Conservation (phyloP, 2,113 vertebrate species). For the Istiophorus platypterus region DNA sequence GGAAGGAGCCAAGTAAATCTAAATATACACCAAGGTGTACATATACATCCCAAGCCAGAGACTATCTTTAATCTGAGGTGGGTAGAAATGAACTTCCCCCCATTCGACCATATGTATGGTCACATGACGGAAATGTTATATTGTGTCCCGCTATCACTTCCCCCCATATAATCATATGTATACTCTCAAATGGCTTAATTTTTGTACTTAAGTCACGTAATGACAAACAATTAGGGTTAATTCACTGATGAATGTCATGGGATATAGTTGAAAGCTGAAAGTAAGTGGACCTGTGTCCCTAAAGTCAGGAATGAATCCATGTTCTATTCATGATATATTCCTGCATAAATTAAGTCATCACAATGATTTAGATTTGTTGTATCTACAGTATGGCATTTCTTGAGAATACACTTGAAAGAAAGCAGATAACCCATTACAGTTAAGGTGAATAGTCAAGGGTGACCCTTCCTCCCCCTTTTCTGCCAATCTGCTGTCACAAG, state of each 20-base stretch:
- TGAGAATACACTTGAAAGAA: not conserved
- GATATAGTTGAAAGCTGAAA: not conserved
- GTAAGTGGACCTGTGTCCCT: not conserved
- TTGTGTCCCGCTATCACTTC: no score
- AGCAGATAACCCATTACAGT: not conserved
- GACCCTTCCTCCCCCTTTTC: conserved; percentile 9
- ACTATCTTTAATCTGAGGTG: not conserved
- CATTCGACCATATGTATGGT: no score
- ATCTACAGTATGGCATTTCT: not conserved
- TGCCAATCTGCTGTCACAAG: conserved; percentile 6
- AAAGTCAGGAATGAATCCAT: not conserved
- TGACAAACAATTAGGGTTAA: not conserved
- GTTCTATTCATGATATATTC: not conserved
- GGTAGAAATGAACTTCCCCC: not conserved
- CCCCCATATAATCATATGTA: not conserved
- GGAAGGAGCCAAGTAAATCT: no score
- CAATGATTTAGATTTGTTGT: not conserved
- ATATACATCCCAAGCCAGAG: not conserved
- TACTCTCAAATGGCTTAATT: not conserved
- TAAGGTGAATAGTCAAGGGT: not conserved
- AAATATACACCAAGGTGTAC: not conserved
- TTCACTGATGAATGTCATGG: not conserved
- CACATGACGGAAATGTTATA: no score
- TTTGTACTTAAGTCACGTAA: not conserved
- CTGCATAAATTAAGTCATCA: not conserved